Conservation (phyloP, 2,888 invertebrate species). For the Nephrotoma appendiculata region DNA sequence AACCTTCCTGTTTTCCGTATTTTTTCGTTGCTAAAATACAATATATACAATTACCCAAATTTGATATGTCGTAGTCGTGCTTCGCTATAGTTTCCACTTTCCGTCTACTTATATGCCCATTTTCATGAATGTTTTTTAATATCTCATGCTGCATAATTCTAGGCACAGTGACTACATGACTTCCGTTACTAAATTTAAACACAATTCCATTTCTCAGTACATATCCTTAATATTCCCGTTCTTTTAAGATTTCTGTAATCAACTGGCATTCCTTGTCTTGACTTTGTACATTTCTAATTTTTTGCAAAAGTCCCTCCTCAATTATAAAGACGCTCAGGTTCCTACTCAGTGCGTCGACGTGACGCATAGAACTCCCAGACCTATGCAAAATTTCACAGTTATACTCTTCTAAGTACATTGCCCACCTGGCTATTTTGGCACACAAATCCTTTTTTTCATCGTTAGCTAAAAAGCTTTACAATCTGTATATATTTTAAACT, state of each 20-base stretch:
- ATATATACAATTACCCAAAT: not conserved
- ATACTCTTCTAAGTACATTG: not conserved
- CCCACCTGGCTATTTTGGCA: not conserved
- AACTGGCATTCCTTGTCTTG: no score
- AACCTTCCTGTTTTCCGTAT: not conserved
- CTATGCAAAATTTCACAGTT: not conserved
- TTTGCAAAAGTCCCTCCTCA: no score
- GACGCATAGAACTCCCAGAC: not conserved
- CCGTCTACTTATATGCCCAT: not conserved
- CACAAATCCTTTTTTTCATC: no score
- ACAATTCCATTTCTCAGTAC: no score
- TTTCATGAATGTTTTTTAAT: not conserved
- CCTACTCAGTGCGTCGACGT: not conserved
- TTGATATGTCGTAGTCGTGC: not conserved
- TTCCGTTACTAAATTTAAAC: not conserved
- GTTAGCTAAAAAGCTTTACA: no score
- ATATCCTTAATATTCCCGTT: no score
- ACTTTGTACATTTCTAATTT: no score
- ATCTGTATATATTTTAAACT: not conserved
- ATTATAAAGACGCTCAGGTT: no score
- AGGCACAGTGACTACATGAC: not conserved
- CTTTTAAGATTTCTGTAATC: no score
- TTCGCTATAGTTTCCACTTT: not conserved
- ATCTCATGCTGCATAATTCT: not conserved
- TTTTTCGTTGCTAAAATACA: not conserved